Base-by-base conservation (phyloP, 2,888 invertebrate genomes). In the Andrena flavipes region DNA sequence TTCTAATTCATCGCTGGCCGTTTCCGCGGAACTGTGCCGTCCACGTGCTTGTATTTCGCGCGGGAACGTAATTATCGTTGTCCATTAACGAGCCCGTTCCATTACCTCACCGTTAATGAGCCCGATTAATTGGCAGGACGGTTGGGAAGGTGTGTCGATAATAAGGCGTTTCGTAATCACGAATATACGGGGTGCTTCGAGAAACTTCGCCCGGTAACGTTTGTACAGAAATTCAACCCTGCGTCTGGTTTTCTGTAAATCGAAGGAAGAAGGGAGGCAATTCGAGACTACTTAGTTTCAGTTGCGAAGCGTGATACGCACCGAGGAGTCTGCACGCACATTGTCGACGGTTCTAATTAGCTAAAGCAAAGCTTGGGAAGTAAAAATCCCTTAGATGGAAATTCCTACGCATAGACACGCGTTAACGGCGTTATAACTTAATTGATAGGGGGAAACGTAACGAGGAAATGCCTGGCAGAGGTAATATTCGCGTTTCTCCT, bases 51-150 rank as follows among this genome's bases (percentile, higher is more conserved):
- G 10, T 42, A 29, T 62, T 62, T 30, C 13, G 10, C 62, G 29
- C 75, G 26, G 23, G 42, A 60, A 64, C 48, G 16, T 78, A 78
- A 78, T 79, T 42, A 64, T 56, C 67, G 23, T 33, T 49, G 29
- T 35, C 51, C 33, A 33, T 63, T 67, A 42, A 63, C 60, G 48
- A 48, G n/a, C 51, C 30, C 8, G 30, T 69, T 33, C 62, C 54
- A 54, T 70, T 70, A 82, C 20, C 56, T 13, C 6, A 20, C 54
- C 29, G 48, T 63, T 75, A 81, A 81, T 51, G 76, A 75, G 20
- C 35, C 29, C 20, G 59, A 81, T 80, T 74, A 60, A 81, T 80
- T 67, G 51, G 33, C 30, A 26, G n/a, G n/a, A 8, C n/a, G 6
- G 35, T 33, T 6, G 60, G 8, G 10, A 26, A 51, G 23, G 8